Conservation (phyloP, 1,140 invertebrate genomes). For the Centruroides sculpturatus region DNA sequence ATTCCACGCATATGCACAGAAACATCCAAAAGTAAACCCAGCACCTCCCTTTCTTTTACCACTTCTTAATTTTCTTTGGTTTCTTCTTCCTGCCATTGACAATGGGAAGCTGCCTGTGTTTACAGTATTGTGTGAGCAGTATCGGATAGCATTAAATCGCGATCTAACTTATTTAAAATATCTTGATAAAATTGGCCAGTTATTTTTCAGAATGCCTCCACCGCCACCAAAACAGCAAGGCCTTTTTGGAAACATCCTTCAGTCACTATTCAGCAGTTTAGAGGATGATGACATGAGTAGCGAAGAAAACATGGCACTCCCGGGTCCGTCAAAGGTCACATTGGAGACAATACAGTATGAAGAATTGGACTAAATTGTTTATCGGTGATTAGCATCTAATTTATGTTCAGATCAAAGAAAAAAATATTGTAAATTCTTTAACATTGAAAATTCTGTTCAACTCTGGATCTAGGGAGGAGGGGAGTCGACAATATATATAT, state of each 20-base stretch:
- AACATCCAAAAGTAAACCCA: slow-evolving; percentile 58
- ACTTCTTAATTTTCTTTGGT: slow-evolving; percentile 80
- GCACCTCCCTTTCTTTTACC: slow-evolving; percentile 70
- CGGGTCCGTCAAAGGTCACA: too few relatives aligned
- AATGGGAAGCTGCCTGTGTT: slow-evolving; percentile 45
- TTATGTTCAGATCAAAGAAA: too few relatives aligned
- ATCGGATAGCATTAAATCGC: slow-evolving; percentile 51
- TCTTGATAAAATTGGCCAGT: slow-evolving; percentile 64
- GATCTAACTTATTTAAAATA: slow-evolving; percentile 68
- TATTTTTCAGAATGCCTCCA: slow-evolving; percentile 49
- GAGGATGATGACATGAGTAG: too few relatives aligned
- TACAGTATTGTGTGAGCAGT: slow-evolving; percentile 54
- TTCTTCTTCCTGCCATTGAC: slow-evolving; percentile 70
- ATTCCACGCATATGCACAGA: slow-evolving; percentile 61
- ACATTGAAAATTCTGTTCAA: too few relatives aligned
- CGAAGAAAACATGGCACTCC: too few relatives aligned
- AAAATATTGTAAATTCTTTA: too few relatives aligned
- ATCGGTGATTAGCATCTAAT: too few relatives aligned
- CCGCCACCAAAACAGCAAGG: slow-evolving; percentile 22
- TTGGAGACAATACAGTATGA: too few relatives aligned
- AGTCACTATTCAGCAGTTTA: too few relatives aligned
- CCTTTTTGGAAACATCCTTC: neutral
- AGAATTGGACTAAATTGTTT: too few relatives aligned
- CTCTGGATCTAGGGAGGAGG: too few relatives aligned
- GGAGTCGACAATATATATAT: too few relatives aligned